Percentiles rank a stretch among this genome's conserved stretches.
phyloP scores from a whole-genome alignment of 1,140 invertebrate genomes.

The Lineus longissimus region DNA sequence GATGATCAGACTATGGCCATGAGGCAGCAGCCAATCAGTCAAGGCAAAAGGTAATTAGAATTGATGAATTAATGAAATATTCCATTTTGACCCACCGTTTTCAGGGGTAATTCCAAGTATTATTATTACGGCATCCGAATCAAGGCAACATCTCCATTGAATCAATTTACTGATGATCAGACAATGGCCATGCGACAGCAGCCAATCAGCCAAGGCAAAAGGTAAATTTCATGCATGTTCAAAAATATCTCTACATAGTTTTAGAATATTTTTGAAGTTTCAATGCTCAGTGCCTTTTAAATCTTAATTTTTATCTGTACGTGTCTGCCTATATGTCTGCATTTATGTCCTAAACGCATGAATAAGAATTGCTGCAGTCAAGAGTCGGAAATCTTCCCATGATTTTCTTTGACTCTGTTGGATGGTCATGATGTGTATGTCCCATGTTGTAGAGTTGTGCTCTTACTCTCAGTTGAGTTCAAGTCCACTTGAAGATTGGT shows the following conservation, averaged over 20 bases:
- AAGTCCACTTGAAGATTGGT: too few species aligned
- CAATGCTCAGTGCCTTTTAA: too few species aligned
- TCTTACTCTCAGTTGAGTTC: too few species aligned
- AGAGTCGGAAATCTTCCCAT: background rate
- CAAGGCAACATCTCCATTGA: slow-evolving; percentile 79
- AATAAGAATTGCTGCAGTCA: too few species aligned
- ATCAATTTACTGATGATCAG: slow-evolving; percentile 61
- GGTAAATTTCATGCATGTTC: slow-evolving; percentile 33
- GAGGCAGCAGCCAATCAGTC: slow-evolving; percentile 54
- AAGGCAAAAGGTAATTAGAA: slow-evolving; percentile 47
- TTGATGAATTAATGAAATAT: too few species aligned
- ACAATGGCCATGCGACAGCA: slow-evolving; percentile 56
- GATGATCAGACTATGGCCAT: slow-evolving; percentile 59
- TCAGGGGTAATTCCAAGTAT: slow-evolving; percentile 97
- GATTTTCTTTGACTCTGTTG: too few species aligned
- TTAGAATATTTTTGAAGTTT: too few species aligned
- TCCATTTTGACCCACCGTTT: slow-evolving; percentile 28
- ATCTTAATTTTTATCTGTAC: too few species aligned
- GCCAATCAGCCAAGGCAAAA: slow-evolving; percentile 50
- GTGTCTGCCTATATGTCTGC: background rate
- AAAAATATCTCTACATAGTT: background rate
- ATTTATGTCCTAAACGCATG: background rate
- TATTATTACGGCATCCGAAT: slow-evolving; percentile 99
- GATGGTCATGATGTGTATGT: too few species aligned
- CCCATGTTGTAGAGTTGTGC: too few species aligned